Conservation (phyloP, 1,140 invertebrate genomes). For the Drosophila fuyamai region DNA sequence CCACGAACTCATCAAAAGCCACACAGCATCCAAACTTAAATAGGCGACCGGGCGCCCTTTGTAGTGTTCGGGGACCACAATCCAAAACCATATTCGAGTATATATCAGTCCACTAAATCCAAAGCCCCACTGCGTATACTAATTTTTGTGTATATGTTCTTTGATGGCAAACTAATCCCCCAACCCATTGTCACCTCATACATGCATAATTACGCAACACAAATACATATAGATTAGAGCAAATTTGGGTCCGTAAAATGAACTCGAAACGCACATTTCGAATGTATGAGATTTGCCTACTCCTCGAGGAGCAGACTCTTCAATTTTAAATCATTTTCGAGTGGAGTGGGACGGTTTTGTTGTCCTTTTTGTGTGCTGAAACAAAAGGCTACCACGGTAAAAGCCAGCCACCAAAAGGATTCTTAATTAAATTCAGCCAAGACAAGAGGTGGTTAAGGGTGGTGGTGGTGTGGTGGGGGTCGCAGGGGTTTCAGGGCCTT, state of each 20-base stretch:
- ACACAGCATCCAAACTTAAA: constrained; percentile 19
- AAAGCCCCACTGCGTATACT: constrained; percentile 20
- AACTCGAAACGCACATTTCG: constrained; percentile 47
- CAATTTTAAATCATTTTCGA: constrained; percentile 53
- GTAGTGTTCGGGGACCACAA: background rate
- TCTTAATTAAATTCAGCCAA: constrained; percentile 79
- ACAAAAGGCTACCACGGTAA: constrained; percentile 53
- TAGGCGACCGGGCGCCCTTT: background rate
- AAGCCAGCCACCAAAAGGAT: constrained; percentile 67
- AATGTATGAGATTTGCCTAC: constrained; percentile 41
- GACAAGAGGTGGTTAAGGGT: constrained; percentile 50
- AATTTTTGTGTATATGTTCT: constrained; percentile 61
- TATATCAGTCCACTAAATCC: constrained; percentile 6
- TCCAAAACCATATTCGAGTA: constrained; percentile 4
- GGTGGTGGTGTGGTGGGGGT: background rate
- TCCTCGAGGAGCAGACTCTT: constrained; percentile 14
- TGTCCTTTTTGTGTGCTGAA: constrained; percentile 65
- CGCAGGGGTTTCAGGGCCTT: constrained; percentile 24
- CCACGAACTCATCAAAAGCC: constrained; percentile 47
- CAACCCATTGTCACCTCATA: constrained; percentile 18
- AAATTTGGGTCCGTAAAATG: constrained; percentile 34
- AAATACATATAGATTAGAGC: constrained; percentile 37
- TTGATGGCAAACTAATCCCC: constrained; percentile 52
- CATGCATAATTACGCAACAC: constrained; percentile 57
- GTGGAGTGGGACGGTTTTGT: constrained; percentile 33